Conservation (phyloP, 2,797 vertebrate species). For the Bradypodion pumilum region DNA sequence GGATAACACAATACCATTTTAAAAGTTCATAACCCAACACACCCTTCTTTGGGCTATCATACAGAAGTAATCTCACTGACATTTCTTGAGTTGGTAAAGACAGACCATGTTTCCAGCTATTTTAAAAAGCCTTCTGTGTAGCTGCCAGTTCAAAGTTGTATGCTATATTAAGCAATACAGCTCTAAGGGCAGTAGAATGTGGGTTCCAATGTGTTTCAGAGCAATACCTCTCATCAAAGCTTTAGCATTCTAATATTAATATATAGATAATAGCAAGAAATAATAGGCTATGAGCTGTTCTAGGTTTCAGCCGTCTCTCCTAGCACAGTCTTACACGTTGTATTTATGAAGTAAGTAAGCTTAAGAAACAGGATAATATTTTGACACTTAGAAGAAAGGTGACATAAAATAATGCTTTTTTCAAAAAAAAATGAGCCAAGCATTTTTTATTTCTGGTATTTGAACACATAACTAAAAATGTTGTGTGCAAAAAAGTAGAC, state of each 20-base stretch:
- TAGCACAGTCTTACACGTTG: not conserved
- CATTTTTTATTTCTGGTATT: slow-evolving; percentile 6
- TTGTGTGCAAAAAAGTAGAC: not conserved
- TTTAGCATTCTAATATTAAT: not conserved
- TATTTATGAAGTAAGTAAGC: not conserved
- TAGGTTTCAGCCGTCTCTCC: not conserved
- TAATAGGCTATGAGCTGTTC: not conserved
- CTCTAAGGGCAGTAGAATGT: not conserved
- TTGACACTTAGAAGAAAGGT: not conserved
- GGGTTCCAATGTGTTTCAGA: not conserved
- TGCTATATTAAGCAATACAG: not conserved
- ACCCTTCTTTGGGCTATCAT: not conserved
- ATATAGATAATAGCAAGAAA: not conserved
- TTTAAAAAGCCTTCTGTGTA: not conserved
- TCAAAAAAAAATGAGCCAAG: slow-evolving; percentile 8
- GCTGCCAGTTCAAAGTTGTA: not conserved
- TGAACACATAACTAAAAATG: not conserved
- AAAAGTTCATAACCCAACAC: not conserved
- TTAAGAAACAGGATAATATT: slow-evolving; percentile 1
- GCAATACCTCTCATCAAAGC: not conserved
- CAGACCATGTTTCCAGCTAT: not conserved
- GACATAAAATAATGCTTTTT: not conserved
- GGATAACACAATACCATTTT: not conserved
- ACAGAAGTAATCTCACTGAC: not conserved
- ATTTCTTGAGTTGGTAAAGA: not conserved